Conservation (phyloP, 2,797 vertebrate species). For the Molothrus ater region DNA sequence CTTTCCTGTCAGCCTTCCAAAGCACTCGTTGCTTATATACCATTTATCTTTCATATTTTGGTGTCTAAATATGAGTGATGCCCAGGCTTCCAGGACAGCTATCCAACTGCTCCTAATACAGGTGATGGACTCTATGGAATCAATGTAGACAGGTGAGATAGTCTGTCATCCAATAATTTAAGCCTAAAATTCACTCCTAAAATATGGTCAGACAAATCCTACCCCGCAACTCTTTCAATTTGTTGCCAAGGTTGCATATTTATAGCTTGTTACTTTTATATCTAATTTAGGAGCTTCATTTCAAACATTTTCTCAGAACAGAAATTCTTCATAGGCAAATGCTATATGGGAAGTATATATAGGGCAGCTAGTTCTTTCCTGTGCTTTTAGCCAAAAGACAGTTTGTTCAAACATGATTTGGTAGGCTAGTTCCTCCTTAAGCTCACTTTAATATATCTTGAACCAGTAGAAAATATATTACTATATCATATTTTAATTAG, state of each 20-base stretch:
- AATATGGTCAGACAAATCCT: neutral
- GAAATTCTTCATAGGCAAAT: constrained; percentile 8
- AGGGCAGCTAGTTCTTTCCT: constrained; percentile 8
- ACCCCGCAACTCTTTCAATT: neutral
- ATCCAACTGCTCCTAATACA: neutral
- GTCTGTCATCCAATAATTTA: neutral
- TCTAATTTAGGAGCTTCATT: neutral
- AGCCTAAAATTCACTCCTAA: neutral
- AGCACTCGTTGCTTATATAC: fast-evolving
- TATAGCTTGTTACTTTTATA: neutral
- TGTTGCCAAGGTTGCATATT: neutral
- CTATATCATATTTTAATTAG: constrained; percentile 54
- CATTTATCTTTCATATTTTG: neutral
- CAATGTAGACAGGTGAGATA: neutral
- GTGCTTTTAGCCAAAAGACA: constrained; percentile 19
- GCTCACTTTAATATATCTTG: constrained; percentile 14
- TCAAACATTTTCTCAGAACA: neutral
- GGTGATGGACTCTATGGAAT: neutral
- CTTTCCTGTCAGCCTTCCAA: neutral
- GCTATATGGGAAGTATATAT: neutral
- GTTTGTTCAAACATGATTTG: constrained; percentile 32
- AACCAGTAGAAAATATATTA: constrained; percentile 30
- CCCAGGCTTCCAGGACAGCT: neutral
- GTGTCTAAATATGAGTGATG: neutral
- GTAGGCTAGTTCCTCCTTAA: neutral